Conservation (phyloP, 2,113 vertebrate species). For the Dendrocopos noguchii region DNA sequence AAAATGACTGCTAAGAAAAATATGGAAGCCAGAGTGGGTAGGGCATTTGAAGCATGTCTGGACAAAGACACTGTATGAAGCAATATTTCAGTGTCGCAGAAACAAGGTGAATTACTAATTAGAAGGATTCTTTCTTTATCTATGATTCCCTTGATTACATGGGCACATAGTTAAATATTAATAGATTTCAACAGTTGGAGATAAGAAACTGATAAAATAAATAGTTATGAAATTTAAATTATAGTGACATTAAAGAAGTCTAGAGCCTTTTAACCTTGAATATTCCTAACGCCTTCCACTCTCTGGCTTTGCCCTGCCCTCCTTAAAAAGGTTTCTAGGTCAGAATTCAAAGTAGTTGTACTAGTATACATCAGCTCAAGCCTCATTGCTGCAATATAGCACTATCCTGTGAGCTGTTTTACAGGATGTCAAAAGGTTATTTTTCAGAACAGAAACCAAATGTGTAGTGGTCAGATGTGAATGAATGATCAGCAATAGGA, state of each 20-base stretch:
- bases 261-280: background rate
- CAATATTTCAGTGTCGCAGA: background rate
- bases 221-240: background rate
- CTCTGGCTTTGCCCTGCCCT: background rate
- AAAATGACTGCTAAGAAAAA: background rate
- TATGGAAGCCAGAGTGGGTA: background rate
- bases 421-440: background rate
- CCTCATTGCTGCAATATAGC: background rate
- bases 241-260: background rate
- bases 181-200: background rate
- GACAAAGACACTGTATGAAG: background rate
- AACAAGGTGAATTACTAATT: background rate
- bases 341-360: background rate
- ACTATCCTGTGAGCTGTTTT: background rate
- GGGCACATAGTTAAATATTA: background rate
- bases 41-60: background rate
- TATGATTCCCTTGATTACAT: background rate
- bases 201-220: background rate
- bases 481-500: background rate
- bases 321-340: background rate
- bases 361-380: background rate
- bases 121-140: background rate
- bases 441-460: background rate
- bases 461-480: background rate
- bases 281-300: background rate